Evolutionary conservation across 2,113 vertebrate genomes (phyloP).

Genomic region (Thalassarche chlororhynchos): DNA sequence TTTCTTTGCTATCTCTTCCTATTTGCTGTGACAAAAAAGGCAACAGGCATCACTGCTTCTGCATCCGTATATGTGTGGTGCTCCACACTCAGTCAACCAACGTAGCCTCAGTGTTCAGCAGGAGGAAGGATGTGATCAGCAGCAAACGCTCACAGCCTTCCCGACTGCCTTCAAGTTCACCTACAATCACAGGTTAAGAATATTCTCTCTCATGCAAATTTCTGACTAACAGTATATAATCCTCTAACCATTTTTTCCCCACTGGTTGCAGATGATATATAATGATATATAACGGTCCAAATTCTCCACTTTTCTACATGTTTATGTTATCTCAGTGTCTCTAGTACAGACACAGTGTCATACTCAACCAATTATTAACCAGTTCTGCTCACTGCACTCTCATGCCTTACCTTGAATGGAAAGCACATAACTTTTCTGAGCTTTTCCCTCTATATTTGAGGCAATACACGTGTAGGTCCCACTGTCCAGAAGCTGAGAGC

Average conservation of each 20-base stretch:
- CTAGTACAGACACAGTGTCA: neutral
- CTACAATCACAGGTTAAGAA: neutral
- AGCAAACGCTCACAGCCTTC: neutral
- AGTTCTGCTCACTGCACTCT: neutral
- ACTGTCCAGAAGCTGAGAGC: slow-evolving; percentile 84
- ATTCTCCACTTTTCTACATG: neutral
- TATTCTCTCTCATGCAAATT: neutral
- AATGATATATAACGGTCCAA: neutral
- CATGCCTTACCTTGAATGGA: slow-evolving; percentile 84
- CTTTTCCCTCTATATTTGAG: slow-evolving; percentile 89
- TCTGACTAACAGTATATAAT: neutral
- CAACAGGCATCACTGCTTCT: neutral
- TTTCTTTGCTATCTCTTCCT: neutral
- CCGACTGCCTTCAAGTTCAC: neutral
- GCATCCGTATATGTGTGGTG: fast-evolving
- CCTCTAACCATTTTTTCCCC: neutral
- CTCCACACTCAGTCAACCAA: neutral
- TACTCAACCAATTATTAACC: neutral
- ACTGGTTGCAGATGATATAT: neutral
- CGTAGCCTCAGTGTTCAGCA: neutral
- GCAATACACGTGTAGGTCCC: slow-evolving; percentile 90
- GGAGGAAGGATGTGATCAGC: neutral
- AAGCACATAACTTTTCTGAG: slow-evolving; percentile 87
- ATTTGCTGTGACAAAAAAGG: neutral
- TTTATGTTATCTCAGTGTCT: neutral